Conservation (phyloP, 1,140 invertebrate species). For the Ctenoplectra terminalis region DNA sequence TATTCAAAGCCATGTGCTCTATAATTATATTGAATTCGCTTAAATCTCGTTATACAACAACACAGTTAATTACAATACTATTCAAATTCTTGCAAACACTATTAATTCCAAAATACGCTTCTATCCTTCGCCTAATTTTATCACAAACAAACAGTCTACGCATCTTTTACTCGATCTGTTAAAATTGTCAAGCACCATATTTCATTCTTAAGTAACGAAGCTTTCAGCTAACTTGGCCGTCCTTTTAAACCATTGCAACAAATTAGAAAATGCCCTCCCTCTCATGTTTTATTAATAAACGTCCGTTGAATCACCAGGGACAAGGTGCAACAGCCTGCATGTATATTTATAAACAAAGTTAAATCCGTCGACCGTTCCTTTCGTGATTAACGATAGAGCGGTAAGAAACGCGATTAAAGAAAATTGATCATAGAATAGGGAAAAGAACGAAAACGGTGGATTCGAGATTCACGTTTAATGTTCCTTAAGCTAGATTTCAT, state of each 20-base stretch:
- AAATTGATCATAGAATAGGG: too few species aligned
- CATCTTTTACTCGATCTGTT: neutral
- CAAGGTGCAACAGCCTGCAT: constrained; percentile 4
- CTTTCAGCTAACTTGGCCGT: neutral
- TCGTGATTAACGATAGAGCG: neutral
- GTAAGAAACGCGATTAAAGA: neutral
- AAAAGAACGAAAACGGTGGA: neutral
- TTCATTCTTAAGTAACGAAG: too few species aligned
- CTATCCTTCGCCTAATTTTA: neutral
- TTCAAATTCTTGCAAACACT: neutral
- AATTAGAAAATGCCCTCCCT: too few species aligned
- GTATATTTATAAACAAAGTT: constrained; percentile 26
- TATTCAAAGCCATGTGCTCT: too few species aligned
- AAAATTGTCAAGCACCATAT: too few species aligned
- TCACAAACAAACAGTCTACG: neutral
- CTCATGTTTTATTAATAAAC: constrained; percentile 36
- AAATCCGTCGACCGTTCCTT: neutral
- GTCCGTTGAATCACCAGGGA: neutral
- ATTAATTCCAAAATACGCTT: neutral
- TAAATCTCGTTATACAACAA: neutral
- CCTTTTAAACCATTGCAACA: too few species aligned
- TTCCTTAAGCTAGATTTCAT: constrained; percentile 19
- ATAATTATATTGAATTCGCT: neutral
- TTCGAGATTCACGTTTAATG: constrained; percentile 18
- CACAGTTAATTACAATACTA: neutral